Evolutionary conservation across 2,113 vertebrate genomes (phyloP), one percentile per base, ranked within the genome.

Genomic region (Cyprinodon variegatus): DNA sequence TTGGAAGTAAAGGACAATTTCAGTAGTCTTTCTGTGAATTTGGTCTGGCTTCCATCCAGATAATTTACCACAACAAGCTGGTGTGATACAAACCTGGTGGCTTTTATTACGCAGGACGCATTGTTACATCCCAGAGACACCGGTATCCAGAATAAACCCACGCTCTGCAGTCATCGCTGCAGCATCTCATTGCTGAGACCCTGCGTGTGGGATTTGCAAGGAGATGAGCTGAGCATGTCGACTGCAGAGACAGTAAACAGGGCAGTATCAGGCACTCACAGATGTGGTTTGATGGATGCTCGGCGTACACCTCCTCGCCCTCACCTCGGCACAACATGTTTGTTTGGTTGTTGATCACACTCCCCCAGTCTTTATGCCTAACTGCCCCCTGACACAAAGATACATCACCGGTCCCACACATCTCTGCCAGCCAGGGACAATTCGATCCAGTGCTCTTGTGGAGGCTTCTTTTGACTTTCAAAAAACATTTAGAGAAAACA

Each of bases 271-370:
- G 88, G 78, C 70, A 22, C 78, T 77, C 73, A 40, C 89, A 94
- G 90, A 88, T 76, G 82, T 72, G 72, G 78, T 87, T 85, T 93
- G 94, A 94, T 92, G 79, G 86, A 94, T 94, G 90, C 74, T 83
- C 72, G 86, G 83, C 88, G 83, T 83, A 81, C 76, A 81, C 90
- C 81, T 87, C 76, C 77, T 83, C 64, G 48, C 87, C 87, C 78
- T 82, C 73, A 83, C 87, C 84, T 83, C 85, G 81, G 84, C 87
- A 83, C 85, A 92, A 80, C 72, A 73, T 84, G 88, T 83, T 89
- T 84, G 85, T 90, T 90, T 82, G 86, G 84, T 86, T 92, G 89
- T 91, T 93, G 88, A 92, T 94, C 92, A 93, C 86, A 90, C 61
- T 83, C 50, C 86, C 84, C 78, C 87, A 83, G 82, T 89, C 88